phyloP scores from a whole-genome alignment of 1,140 invertebrate species.

The Drosophila orena region DNA sequence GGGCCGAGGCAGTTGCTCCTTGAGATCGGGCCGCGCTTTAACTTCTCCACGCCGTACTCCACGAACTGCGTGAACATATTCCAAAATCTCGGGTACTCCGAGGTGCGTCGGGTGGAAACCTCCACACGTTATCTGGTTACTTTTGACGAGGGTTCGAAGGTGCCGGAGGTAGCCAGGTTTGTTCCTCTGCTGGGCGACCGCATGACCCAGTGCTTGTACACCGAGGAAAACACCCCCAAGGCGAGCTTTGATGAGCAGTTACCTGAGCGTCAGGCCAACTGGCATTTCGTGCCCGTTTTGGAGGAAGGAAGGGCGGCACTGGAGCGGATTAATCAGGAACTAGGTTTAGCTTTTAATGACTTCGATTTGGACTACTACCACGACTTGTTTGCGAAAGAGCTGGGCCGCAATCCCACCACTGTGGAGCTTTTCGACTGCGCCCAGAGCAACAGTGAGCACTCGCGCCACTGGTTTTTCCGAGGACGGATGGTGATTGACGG shows the following conservation, averaged over 20 bases:
- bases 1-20: slow-evolving; percentile 36
- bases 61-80: slow-evolving; percentile 98
- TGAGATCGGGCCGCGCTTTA: slow-evolving; percentile 93
- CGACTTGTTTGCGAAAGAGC: slow-evolving; percentile 91
- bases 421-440: slow-evolving; percentile 99
- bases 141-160: slow-evolving; percentile 81
- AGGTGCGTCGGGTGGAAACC: slow-evolving; percentile 92
- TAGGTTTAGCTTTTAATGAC: slow-evolving; percentile 94
- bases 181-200: slow-evolving; percentile 90
- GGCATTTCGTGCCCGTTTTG: slow-evolving; percentile 94
- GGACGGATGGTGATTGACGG: slow-evolving; percentile 95
- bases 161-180: slow-evolving; percentile 85
- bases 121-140: slow-evolving; percentile 92
- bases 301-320: slow-evolving; percentile 91
- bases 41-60: slow-evolving; percentile 97
- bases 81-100: slow-evolving; percentile 90
- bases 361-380: slow-evolving; percentile 95
- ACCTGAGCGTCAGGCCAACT: slow-evolving; percentile 88
- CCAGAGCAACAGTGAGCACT: slow-evolving; percentile 98
- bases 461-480: slow-evolving; percentile 97
- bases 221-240: slow-evolving; percentile 89
- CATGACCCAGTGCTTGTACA: slow-evolving; percentile 90
- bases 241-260: slow-evolving; percentile 89
- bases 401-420: slow-evolving; percentile 97
- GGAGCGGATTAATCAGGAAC: slow-evolving; percentile 92